Percentiles rank a stretch among this genome's conserved stretches.
phyloP scores from a whole-genome alignment of 2,113 vertebrate genomes.

The Dromas ardeola region DNA sequence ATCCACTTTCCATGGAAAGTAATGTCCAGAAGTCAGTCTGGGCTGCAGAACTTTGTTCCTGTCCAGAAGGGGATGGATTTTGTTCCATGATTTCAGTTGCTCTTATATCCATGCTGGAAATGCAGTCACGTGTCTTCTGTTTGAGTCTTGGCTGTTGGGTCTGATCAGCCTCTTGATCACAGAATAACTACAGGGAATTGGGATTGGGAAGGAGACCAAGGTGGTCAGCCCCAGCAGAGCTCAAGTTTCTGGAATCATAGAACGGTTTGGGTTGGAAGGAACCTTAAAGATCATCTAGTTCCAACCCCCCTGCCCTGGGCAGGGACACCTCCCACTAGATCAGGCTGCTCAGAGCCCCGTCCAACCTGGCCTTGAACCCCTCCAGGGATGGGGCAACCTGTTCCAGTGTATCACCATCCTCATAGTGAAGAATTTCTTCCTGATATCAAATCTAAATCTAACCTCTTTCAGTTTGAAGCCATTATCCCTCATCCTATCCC shows the following conservation, averaged over 20 bases:
- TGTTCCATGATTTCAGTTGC: not conserved
- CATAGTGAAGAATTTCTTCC: not conserved
- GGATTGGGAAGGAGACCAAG: not conserved
- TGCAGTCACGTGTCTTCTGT: not conserved
- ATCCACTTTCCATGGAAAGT: not conserved
- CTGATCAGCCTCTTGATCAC: not conserved
- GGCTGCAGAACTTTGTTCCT: not conserved
- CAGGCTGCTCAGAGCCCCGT: not conserved
- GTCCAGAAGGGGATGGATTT: not conserved
- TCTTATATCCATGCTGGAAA: not conserved
- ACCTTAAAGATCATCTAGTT: not conserved
- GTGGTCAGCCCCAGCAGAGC: not conserved
- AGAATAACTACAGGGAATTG: not conserved
- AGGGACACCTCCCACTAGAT: not conserved
- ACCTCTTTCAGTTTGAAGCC: not conserved
- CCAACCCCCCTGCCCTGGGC: not conserved
- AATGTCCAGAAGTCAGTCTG: accelerated
- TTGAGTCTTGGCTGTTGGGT: not conserved
- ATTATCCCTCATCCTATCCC: not conserved
- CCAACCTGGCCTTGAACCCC: not conserved
- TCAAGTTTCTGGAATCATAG: not conserved
- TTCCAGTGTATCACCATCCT: not conserved
- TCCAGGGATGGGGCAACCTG: not conserved
- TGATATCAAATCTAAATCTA: not conserved
- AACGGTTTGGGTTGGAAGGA: not conserved